These are phyloP conservation scores for Drosophila maculinotata DNA, from an alignment of 2,888 invertebrate species.

Conservation along the genomic window DNA sequence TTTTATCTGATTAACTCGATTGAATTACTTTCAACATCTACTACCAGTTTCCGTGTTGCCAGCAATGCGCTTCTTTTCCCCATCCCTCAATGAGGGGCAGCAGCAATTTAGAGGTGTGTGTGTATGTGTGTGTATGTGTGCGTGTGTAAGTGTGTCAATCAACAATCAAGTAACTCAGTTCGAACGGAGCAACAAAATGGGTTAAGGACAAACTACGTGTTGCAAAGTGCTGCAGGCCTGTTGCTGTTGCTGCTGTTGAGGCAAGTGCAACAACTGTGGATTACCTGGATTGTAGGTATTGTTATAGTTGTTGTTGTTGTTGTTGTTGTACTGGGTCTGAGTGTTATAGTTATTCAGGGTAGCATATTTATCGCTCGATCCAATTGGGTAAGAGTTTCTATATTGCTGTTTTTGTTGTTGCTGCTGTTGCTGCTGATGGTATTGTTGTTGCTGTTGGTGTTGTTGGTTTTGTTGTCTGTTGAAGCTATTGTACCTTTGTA, in stretches of 20 bases:
- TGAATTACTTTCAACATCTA: slow-evolving; percentile 29
- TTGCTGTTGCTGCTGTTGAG: slow-evolving; percentile 20
- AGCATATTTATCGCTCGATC: slow-evolving; percentile 77
- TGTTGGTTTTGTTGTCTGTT: slow-evolving; percentile 69
- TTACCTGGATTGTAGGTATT: slow-evolving; percentile 77
- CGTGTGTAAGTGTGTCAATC: background rate
- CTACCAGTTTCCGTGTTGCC: slow-evolving; percentile 33
- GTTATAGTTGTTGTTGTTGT: slow-evolving; percentile 46
- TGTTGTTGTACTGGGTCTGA: slow-evolving; percentile 66
- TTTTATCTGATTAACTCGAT: slow-evolving; percentile 35
- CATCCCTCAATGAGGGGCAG: background rate
- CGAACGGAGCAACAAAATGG: slow-evolving; percentile 22
- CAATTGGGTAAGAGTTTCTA: slow-evolving; percentile 81
- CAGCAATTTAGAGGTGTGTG: slow-evolving; percentile 1
- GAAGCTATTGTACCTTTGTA: slow-evolving; percentile 67
- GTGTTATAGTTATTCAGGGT: slow-evolving; percentile 58
- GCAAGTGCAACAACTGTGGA: slow-evolving; percentile 24
- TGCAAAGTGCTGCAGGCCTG: slow-evolving; percentile 26
- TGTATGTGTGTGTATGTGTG: background rate
- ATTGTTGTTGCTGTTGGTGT: slow-evolving; percentile 44
- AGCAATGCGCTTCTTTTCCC: background rate
- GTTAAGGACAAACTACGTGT: slow-evolving; percentile 27
- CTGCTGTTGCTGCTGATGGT: slow-evolving; percentile 61
- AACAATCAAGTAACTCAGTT: slow-evolving; percentile 28
- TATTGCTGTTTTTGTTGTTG: slow-evolving; percentile 80